A percentile compares a stretch with the other conserved stretches of the same genome.
These are phyloP conservation scores for Manis crassicaudata DNA, from an alignment of 2,797 vertebrate species.

Conservation along the genomic window DNA sequence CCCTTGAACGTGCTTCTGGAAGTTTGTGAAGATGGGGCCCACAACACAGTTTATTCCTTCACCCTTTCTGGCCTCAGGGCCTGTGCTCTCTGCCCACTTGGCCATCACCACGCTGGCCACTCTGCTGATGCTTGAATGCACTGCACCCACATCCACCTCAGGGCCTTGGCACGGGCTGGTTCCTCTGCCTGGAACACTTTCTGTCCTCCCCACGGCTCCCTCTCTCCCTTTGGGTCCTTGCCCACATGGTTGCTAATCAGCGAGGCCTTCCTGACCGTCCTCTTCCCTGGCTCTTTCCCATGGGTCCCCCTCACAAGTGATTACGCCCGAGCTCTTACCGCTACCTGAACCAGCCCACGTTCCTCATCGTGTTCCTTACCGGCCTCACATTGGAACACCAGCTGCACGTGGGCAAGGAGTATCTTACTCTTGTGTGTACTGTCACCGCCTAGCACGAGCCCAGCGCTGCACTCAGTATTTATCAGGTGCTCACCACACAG, in stretches of 20 bases:
- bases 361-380: not conserved
- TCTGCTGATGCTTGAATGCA: not conserved
- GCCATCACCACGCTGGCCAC: not conserved
- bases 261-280: not conserved
- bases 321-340: not conserved
- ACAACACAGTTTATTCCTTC: not conserved
- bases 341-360: not conserved
- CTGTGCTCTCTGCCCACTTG: not conserved
- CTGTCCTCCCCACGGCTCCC: not conserved
- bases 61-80: not conserved
- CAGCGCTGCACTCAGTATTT: rapidly evolving
- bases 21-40: not conserved
- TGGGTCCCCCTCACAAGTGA: rapidly evolving
- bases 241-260: not conserved
- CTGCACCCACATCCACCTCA: not conserved
- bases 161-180: not conserved
- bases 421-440: not conserved
- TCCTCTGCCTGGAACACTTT: not conserved
- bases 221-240: not conserved
- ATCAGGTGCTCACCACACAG: rapidly evolving
- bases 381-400: not conserved
- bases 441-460: not conserved
- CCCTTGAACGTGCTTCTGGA: not conserved
- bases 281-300: not conserved
- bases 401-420: not conserved